Evolutionary conservation across 2,888 invertebrate species (phyloP).

Genomic region (Disparrhopalites patrizii): DNA sequence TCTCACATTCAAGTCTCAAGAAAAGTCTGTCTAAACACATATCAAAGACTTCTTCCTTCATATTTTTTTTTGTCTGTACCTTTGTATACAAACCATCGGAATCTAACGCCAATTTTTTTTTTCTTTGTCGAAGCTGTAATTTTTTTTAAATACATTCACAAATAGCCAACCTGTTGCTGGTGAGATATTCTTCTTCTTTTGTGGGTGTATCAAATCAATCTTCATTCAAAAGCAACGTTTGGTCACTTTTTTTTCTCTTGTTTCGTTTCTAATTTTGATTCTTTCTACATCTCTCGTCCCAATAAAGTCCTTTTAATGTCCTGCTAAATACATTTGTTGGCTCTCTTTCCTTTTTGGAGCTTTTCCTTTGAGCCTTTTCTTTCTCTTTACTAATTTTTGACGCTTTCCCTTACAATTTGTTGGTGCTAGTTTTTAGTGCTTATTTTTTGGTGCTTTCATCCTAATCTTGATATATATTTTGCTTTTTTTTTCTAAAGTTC

Average conservation of each 20-base stretch:
- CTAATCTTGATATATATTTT: no score
- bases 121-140: no score
- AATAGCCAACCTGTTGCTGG: no score
- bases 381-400: not conserved
- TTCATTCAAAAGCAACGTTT: not conserved
- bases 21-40: not conserved
- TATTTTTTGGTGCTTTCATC: no score
- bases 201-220: slow-evolving; percentile 1
- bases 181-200: not conserved
- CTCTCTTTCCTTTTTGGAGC: not conserved
- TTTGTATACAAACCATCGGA: not conserved
- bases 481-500: no score
- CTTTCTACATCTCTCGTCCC: not conserved
- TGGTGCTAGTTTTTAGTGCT: no score
- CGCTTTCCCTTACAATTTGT: no score
- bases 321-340: not conserved
- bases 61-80: not conserved
- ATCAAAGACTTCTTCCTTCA: not conserved
- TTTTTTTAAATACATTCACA: not conserved
- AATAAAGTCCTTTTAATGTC: not conserved
- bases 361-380: not conserved
- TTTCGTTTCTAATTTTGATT: not conserved
- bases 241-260: not conserved
- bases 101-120: no score
- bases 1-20: not conserved